Evolutionary conservation across 2,888 invertebrate genomes (phyloP).

Genomic region (Hemaris fuciformis): DNA sequence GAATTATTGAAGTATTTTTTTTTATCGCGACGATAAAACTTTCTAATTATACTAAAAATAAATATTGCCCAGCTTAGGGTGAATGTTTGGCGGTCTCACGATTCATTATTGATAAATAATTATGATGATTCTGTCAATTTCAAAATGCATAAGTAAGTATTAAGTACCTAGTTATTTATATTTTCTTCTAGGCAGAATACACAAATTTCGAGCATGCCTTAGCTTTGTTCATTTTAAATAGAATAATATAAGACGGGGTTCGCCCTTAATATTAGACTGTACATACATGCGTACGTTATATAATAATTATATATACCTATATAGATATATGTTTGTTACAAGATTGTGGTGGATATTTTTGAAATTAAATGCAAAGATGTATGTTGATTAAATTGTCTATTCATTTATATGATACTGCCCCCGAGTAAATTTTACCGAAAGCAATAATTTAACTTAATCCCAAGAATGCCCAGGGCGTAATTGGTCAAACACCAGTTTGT

Average conservation of each 20-base stretch:
- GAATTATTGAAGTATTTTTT: background rate
- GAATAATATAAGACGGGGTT: background rate
- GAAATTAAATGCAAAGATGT: constrained; percentile 61
- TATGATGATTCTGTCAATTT: background rate
- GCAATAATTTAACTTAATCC: no score
- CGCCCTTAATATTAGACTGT: constrained; percentile 7
- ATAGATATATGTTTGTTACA: constrained; percentile 46
- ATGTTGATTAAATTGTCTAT: constrained; percentile 33
- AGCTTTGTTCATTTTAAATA: constrained; percentile 18
- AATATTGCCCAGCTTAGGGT: no score
- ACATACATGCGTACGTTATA: constrained; percentile 14
- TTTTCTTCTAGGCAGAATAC: background rate
- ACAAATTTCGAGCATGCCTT: constrained; percentile 9
- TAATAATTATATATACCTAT: constrained; percentile 25
- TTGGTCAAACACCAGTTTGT: no score
- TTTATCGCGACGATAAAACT: background rate
- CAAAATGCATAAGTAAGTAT: no score
- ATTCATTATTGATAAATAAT: background rate
- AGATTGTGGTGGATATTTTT: constrained; percentile 70
- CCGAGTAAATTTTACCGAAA: no score
- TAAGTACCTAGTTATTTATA: background rate
- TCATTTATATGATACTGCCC: background rate
- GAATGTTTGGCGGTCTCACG: background rate
- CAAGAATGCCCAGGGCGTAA: no score
- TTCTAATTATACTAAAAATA: no score